Evolutionary conservation across 2,113 vertebrate species (phyloP), one percentile per base, ranked within the genome.

Genomic region (Tachysurus vachellii): DNA sequence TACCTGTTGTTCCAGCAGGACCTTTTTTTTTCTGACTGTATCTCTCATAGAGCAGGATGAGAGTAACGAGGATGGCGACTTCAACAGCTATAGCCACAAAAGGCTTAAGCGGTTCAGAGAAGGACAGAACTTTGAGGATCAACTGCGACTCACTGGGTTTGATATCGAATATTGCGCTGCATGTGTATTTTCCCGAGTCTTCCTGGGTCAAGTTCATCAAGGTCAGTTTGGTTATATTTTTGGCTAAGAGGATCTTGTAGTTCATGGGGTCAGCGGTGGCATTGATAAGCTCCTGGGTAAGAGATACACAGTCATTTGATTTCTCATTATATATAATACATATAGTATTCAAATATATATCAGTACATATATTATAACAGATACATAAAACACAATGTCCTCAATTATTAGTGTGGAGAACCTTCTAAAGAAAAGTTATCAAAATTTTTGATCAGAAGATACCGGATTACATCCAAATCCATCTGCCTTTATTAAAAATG

Each of bases 101-200:
- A 0, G 95, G 96, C 88, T 97, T 99, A 82, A 99, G 94, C n/a
- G 98, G 97, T 76, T 93, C 96, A 17, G 90, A 8, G 56, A 96
- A 91, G 47, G 93, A 95, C 71, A 98, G 92, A 64, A 99, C 96
- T 66, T 80, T 94, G 12, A 99, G 92, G 0, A 94, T 50, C 84
- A 95, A 10, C 0, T 28, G 90, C 2, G 88, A 76, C 87, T 90
- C 84, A 0, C 92, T 93, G 66, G 85, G 89, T 3, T 93, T 91
- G 50, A 97, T 84, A 5, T 80, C 56, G 86, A 96, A 99, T 44
- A 88, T 21, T 0, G 97, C 97, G 0, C 89, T 93, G 85, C 98
- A 99, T 88, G 88, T 91, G 86, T 96, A 99, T 76, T 66, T n/a
- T 0, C 96, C 95, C 4, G 79, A 31, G 36, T 99, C 96, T 1